Evolutionary conservation across 1,140 invertebrate genomes (phyloP).

Genomic region (Phortica variegata): DNA sequence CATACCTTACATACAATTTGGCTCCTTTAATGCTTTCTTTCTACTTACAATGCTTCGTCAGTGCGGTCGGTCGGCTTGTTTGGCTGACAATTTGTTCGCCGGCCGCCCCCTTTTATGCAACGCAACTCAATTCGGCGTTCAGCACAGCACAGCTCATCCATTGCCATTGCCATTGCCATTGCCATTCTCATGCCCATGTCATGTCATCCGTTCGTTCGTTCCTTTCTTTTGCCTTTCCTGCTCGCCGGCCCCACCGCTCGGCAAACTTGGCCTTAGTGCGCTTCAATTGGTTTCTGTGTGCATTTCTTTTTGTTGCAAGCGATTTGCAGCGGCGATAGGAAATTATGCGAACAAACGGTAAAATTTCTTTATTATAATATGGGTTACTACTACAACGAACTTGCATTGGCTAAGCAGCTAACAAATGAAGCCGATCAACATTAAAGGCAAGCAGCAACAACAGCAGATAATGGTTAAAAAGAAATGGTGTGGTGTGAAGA

Average conservation of each 20-base stretch:
- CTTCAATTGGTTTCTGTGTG: slow-evolving; percentile 42
- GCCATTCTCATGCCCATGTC: slow-evolving; percentile 16
- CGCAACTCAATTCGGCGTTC: too few relatives aligned
- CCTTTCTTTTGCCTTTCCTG: too few relatives aligned
- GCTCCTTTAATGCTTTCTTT: neutral
- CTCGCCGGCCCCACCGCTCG: too few relatives aligned
- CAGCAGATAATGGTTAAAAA: neutral
- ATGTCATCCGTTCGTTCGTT: slow-evolving; percentile 16
- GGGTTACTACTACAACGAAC: slow-evolving; percentile 36
- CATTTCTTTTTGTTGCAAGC: too few relatives aligned
- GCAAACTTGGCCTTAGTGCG: slow-evolving; percentile 29
- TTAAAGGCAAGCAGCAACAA: too few relatives aligned
- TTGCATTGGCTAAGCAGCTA: too few relatives aligned
- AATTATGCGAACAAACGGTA: slow-evolving; percentile 50
- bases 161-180: too few relatives aligned
- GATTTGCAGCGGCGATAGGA: slow-evolving; percentile 42
- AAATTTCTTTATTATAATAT: slow-evolving; percentile 39
- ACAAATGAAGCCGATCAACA: too few relatives aligned
- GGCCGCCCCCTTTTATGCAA: too few relatives aligned
- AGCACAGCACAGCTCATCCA: too few relatives aligned
- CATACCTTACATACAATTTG: slow-evolving; percentile 14
- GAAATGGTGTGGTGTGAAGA: too few relatives aligned
- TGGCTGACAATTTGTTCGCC: neutral
- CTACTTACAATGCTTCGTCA: neutral
- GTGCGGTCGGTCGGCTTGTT: neutral